A percentile compares a stretch with the other conserved stretches of the same genome.
Evolutionary conservation across 2,797 vertebrate species (phyloP).

Genomic region (Pempheris klunzingeri): DNA sequence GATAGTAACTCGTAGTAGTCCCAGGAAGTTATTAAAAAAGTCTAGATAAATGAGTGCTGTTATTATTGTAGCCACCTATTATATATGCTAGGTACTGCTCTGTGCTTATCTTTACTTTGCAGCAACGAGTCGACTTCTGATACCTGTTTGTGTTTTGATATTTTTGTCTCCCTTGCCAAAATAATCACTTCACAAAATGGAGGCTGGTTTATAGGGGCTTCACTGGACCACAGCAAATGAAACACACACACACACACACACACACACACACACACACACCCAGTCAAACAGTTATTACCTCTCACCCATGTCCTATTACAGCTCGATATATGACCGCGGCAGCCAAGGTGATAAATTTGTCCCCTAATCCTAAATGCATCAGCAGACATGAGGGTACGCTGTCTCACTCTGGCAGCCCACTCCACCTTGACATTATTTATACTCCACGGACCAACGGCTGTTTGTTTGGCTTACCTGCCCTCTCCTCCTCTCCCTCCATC

Average conservation of each 20-base stretch:
- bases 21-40: background rate
- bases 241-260: conserved; percentile 33
- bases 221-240: conserved; percentile 25
- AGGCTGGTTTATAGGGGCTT: conserved; percentile 17
- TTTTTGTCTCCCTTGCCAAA: background rate
- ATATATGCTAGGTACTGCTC: background rate
- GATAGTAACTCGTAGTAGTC: background rate
- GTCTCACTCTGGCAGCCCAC: conserved; percentile 28
- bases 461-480: conserved; percentile 51
- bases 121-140: background rate
- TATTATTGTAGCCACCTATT: background rate
- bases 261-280: conserved; percentile 23
- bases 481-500: conserved; percentile 12
- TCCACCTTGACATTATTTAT: conserved; percentile 50
- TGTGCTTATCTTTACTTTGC: background rate
- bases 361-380: conserved; percentile 58
- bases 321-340: conserved; percentile 59
- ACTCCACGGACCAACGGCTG: conserved; percentile 12
- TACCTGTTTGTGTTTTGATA: background rate
- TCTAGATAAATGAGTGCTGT: background rate
- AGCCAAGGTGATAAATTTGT: conserved; percentile 60
- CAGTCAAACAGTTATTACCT: conserved; percentile 50
- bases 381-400: conserved; percentile 34
- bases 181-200: conserved; percentile 41
- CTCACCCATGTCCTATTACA: conserved; percentile 63